Percentiles rank a stretch among this genome's conserved stretches.
Conservation (phyloP, 2,888 invertebrate genomes). For the Oxytorus armatus region DNA sequence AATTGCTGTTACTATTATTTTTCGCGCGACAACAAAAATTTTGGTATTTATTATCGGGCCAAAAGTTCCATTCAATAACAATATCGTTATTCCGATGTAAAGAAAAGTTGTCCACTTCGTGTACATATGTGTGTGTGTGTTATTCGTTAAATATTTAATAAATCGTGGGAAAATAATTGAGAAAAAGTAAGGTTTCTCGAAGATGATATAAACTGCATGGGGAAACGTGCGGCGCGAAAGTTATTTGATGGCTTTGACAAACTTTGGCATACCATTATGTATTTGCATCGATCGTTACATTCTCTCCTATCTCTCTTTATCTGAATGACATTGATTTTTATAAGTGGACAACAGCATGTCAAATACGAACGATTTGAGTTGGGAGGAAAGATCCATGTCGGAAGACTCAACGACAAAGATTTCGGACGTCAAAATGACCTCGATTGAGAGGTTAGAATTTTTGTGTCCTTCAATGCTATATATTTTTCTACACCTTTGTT, state of each 20-base stretch:
- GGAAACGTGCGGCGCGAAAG: neutral
- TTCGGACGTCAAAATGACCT: slow-evolving; percentile 3
- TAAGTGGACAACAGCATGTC: slow-evolving; percentile 23
- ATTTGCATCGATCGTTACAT: neutral
- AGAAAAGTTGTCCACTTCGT: neutral
- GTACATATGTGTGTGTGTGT: neutral
- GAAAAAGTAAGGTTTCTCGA: slow-evolving; percentile 25
- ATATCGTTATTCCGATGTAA: slow-evolving; percentile 12
- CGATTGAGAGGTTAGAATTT: slow-evolving; percentile 41
- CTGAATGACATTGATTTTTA: slow-evolving; percentile 3
- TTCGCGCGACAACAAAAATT: slow-evolving; percentile 10
- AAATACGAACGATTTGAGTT: neutral
- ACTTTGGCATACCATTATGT: neutral
- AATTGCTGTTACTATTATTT: neutral
- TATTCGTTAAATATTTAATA: neutral
- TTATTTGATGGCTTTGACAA: slow-evolving; percentile 12
- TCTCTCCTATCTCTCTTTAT: neutral
- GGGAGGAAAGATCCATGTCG: neutral
- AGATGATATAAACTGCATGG: slow-evolving; percentile 29
- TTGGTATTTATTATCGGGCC: slow-evolving; percentile 3
- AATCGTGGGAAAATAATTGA: neutral
- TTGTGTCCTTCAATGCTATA: neutral
- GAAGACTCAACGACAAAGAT: neutral
- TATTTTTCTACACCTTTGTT: slow-evolving; percentile 30
- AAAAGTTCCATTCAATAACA: slow-evolving; percentile 4